Evolutionary conservation across 2,113 vertebrate species (phyloP).

Genomic region (Ascaphus truei): DNA sequence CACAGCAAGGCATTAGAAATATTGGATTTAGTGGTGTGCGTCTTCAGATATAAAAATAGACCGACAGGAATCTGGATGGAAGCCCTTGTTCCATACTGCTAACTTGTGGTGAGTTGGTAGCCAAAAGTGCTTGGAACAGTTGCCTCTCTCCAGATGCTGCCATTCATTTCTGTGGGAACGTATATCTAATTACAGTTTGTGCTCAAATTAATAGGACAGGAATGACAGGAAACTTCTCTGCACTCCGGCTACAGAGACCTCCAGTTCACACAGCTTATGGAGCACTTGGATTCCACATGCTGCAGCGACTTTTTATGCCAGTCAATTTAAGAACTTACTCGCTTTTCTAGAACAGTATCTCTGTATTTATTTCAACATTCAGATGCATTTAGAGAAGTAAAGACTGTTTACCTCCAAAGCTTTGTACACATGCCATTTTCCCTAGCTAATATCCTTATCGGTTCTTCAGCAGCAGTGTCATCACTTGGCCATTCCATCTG

Average conservation of each 20-base stretch:
- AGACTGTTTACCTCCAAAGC: too few species aligned
- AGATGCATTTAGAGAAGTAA: too few species aligned
- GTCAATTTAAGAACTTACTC: too few species aligned
- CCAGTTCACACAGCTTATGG: constrained; percentile 37
- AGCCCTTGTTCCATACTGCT: constrained; percentile 64
- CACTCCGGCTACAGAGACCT: constrained; percentile 48
- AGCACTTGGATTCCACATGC: constrained; percentile 42
- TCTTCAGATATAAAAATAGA: constrained; percentile 70
- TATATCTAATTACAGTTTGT: constrained; percentile 78
- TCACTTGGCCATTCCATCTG: too few species aligned
- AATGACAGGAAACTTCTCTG: constrained; percentile 62
- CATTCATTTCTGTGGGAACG: constrained; percentile 81
- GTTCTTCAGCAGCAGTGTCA: too few species aligned
- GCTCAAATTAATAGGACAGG: constrained; percentile 76
- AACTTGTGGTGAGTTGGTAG: constrained; percentile 58
- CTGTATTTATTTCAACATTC: too few species aligned
- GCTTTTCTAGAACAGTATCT: too few species aligned
- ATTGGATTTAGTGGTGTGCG: constrained; percentile 65
- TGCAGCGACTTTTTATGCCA: constrained; percentile 37
- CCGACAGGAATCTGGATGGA: constrained; percentile 71
- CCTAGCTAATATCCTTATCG: too few species aligned
- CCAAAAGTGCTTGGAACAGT: constrained; percentile 76
- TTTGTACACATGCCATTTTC: too few species aligned
- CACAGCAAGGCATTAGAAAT: constrained; percentile 55
- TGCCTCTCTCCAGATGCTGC: constrained; percentile 75